Percentiles rank a stretch among this genome's conserved stretches.
phyloP scores from a whole-genome alignment of 2,888 invertebrate genomes.

The Calameuta filiformis region DNA sequence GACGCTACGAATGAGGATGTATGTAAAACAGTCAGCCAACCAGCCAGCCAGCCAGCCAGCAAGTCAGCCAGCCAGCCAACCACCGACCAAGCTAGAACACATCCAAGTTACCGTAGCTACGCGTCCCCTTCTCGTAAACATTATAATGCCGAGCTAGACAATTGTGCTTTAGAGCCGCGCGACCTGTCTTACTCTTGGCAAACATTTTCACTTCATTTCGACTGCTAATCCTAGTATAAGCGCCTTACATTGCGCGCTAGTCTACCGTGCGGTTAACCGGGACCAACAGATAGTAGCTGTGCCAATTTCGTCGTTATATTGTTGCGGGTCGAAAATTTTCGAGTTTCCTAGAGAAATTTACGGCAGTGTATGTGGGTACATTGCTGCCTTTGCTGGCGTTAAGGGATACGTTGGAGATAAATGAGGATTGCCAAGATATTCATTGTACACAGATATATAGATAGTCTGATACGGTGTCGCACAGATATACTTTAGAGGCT shows the following conservation, averaged over 20 bases:
- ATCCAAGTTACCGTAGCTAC: neutral
- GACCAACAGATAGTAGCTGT: neutral
- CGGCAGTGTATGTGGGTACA: neutral
- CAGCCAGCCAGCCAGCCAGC: neutral
- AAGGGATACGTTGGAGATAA: neutral
- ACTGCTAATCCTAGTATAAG: constrained; percentile 23
- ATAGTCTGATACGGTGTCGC: neutral
- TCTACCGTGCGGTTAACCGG: neutral
- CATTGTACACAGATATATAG: neutral
- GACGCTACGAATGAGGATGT: neutral
- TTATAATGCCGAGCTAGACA: constrained; percentile 30
- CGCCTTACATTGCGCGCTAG: neutral
- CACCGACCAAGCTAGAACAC: neutral
- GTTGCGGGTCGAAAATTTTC: neutral
- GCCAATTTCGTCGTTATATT: neutral
- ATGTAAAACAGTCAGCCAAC: neutral
- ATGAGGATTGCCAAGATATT: neutral
- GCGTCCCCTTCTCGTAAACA: constrained; percentile 19
- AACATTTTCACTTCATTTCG: constrained; percentile 32
- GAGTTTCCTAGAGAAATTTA: neutral
- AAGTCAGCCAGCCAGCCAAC: neutral
- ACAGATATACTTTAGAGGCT: neutral
- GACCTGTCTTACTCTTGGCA: constrained; percentile 27
- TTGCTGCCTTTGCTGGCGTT: too few relatives aligned
- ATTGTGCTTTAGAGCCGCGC: constrained; percentile 27